These are phyloP conservation scores for Dichetophora obliterata DNA, from an alignment of 2,888 invertebrate species.

Conservation along the genomic window DNA sequence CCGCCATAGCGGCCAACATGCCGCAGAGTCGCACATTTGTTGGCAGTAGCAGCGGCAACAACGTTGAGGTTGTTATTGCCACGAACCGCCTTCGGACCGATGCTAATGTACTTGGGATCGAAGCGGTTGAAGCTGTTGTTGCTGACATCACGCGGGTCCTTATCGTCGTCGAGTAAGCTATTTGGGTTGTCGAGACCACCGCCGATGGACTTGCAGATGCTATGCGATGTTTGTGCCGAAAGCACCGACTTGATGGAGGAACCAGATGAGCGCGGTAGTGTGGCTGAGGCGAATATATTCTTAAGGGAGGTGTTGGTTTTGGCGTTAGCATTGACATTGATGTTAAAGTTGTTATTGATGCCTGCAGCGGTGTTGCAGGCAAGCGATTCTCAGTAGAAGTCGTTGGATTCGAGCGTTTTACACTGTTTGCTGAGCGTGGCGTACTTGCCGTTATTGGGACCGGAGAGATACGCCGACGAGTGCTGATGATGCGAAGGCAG, in stretches of 20 bases:
- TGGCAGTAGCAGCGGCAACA: slow-evolving; percentile 62
- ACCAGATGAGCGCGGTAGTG: slow-evolving; percentile 67
- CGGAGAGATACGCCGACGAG: slow-evolving; percentile 70
- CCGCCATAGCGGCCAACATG: slow-evolving; percentile 70
- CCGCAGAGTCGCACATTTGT: slow-evolving; percentile 69
- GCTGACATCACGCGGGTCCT: slow-evolving; percentile 69
- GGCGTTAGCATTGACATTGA: slow-evolving; percentile 61
- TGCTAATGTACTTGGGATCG: slow-evolving; percentile 70
- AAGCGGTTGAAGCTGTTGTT: slow-evolving; percentile 70
- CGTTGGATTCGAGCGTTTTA: slow-evolving; percentile 92
- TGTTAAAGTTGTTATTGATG: slow-evolving; percentile 64
- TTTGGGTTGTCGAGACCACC: slow-evolving; percentile 57
- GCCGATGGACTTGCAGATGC: slow-evolving; percentile 65
- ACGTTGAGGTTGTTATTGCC: slow-evolving; percentile 66
- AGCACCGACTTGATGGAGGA: slow-evolving; percentile 66
- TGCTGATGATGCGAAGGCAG: slow-evolving; percentile 72
- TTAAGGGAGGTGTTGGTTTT: slow-evolving; percentile 59
- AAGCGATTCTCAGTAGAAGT: slow-evolving; percentile 91
- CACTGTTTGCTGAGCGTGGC: slow-evolving; percentile 95
- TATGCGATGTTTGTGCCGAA: slow-evolving; percentile 64
- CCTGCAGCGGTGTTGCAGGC: slow-evolving; percentile 73
- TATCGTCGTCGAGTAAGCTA: slow-evolving; percentile 61
- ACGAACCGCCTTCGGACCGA: slow-evolving; percentile 69
- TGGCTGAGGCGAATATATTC: slow-evolving; percentile 67
- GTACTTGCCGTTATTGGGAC: slow-evolving; percentile 87